Evolutionary conservation across 2,113 vertebrate species (phyloP), one percentile per base, ranked within the genome.

Genomic region (Ammodramus savannarum): DNA sequence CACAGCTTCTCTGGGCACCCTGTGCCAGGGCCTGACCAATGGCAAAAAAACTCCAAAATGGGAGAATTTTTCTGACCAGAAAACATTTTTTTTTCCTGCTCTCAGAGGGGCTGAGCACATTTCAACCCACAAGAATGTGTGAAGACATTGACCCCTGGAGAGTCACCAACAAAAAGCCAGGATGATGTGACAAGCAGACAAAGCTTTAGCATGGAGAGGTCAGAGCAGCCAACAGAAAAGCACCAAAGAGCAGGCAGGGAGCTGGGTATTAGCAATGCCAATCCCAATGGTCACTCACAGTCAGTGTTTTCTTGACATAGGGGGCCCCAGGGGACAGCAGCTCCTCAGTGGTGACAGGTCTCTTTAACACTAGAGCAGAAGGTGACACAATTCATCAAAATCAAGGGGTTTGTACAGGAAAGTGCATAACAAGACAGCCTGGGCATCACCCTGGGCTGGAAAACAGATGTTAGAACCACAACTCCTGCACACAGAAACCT

Each of bases 321-420:
- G 98, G 98, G 18, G 98, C 98, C 59, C 98, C 98, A 4, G 98
- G 98, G 85, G 97, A 97, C 96, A 99, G 62, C 66, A 99, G 96
- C 87, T 99, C 98, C 41, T 98, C 98, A 15, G 98, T 98, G 82
- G 98, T 98, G 87, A 98, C 89, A 0, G 93, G 94, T 96, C 96
- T 98, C 97, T 94, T 97, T 65, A 99, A 97, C 65, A 99, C 98
- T 99, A 95, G 69, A 55, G 85, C 75, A 94, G 93, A 94, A 91
- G 74, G 77, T 61, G 88, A 90, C 95, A 96, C 80, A 62, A 65
- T 27, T 57, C 13, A 67, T 96, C 89, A 96, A 57, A 89, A 86
- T 83, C 91, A 89, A 87, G 86, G 57, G n/a, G 20, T 65, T 86
- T 52, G 9, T 48, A 38, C 26, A 55, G 25, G 3, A 16, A 74